These are phyloP conservation scores for Herpetotheres cachinnans DNA, from an alignment of 2,113 vertebrate species.

Conservation along the genomic window DNA sequence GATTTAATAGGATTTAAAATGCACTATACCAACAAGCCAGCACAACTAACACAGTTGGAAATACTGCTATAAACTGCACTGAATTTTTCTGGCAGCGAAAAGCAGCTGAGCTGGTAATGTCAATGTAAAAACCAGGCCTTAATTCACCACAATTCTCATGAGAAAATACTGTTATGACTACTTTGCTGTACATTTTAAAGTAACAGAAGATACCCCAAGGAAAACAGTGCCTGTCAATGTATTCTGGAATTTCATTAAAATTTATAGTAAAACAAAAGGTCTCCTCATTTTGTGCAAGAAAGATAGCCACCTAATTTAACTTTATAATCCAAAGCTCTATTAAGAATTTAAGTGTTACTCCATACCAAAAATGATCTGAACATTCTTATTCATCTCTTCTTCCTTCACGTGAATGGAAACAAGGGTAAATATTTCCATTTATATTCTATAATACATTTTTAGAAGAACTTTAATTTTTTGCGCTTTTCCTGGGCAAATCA, in stretches of 20 bases:
- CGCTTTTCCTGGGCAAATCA: background rate
- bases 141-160: conserved; percentile 27
- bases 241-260: conserved; percentile 33
- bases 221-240: conserved; percentile 12
- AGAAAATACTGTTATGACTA: conserved; percentile 27
- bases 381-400: background rate
- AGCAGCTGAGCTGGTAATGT: conserved; percentile 34
- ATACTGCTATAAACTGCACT: background rate
- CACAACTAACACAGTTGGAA: background rate
- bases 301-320: background rate
- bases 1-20: background rate
- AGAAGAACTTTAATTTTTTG: background rate
- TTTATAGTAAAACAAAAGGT: conserved; percentile 24
- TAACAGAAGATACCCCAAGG: conserved; percentile 24
- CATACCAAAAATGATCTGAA: background rate
- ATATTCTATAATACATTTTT: background rate
- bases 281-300: background rate
- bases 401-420: background rate
- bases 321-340: background rate
- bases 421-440: background rate
- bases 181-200: conserved; percentile 29
- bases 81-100: conserved; percentile 43
- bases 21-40: background rate
- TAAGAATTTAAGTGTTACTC: background rate
- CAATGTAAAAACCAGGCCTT: conserved; percentile 33